Percentiles rank a stretch among this genome's conserved stretches.
phyloP scores from a whole-genome alignment of 2,888 invertebrate species.

The Conchocele bisecta region DNA sequence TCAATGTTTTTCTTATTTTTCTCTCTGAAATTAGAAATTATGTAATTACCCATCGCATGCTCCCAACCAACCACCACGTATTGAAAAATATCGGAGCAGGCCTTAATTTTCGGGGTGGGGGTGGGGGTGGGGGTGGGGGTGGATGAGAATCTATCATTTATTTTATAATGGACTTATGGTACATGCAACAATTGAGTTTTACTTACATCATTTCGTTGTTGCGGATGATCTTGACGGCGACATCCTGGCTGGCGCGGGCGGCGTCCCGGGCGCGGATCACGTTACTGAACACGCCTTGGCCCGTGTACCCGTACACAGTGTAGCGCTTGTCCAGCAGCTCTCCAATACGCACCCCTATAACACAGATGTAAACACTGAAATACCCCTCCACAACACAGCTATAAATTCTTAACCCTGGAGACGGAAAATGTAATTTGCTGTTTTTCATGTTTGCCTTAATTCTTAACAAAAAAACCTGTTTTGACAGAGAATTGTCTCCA shows the following conservation, averaged over 20 bases:
- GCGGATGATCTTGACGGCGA: conserved; percentile 98
- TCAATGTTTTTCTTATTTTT: no score
- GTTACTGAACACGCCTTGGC: conserved; percentile 99
- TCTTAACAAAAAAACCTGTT: no score
- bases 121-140: no score
- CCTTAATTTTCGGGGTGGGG: no score
- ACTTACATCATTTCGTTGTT: conserved; percentile 99
- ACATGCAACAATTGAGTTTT: neutral
- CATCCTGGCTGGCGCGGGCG: conserved; percentile 92
- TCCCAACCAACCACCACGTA: no score
- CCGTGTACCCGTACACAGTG: conserved; percentile 98
- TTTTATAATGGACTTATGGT: neutral
- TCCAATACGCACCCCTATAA: conserved; percentile 91
- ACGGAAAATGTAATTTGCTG: no score
- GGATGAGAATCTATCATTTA: neutral
- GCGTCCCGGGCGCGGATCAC: conserved; percentile 97
- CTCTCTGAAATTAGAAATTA: no score
- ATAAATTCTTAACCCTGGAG: no score
- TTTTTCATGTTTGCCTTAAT: no score
- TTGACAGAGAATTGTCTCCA: no score
- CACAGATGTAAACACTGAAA: conserved; percentile 87
- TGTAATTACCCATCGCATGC: no score
- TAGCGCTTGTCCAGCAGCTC: conserved; percentile 95
- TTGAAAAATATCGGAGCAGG: no score
- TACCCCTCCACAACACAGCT: conserved; percentile 99